These are phyloP conservation scores for Enteromius fasciolatus DNA, from an alignment of 2,797 vertebrate genomes.

Conservation along the genomic window DNA sequence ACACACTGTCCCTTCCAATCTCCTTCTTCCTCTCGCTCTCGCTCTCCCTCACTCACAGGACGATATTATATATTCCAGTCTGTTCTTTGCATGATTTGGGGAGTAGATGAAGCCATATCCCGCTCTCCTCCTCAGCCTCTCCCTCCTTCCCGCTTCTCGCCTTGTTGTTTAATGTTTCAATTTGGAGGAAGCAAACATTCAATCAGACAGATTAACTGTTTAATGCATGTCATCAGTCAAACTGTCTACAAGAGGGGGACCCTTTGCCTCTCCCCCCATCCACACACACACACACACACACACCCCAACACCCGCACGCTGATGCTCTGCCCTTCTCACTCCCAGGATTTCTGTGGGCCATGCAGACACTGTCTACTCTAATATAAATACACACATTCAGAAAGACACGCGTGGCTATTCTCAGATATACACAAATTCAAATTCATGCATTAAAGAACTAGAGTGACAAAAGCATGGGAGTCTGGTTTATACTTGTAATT, in stretches of 20 bases:
- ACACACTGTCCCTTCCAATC: conserved; percentile 80
- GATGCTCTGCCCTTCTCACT: conserved; percentile 76
- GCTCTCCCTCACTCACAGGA: conserved; percentile 76
- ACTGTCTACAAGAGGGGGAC: conserved; percentile 91
- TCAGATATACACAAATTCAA: conserved; percentile 39
- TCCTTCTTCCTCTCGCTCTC: conserved; percentile 72
- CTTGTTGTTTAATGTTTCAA: conserved; percentile 99
- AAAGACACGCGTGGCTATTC: conserved; percentile 50
- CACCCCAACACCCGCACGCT: conserved; percentile 26
- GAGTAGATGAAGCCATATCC: conserved; percentile 95
- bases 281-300: conserved; percentile 75
- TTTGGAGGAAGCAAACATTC: conserved; percentile 99
- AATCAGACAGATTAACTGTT: conserved; percentile 99
- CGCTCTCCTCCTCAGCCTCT: conserved; percentile 83
- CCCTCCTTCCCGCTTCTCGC: conserved; percentile 85
- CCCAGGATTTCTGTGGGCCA: conserved; percentile 59
- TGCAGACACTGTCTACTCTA: conserved; percentile 79
- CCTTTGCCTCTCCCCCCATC: conserved; percentile 71
- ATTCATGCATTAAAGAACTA: not conserved
- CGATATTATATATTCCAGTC: conserved; percentile 89
- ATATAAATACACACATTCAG: conserved; percentile 74
- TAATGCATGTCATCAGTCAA: conserved; percentile 99
- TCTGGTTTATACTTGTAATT: conserved; percentile 2
- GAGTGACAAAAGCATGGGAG: not conserved
- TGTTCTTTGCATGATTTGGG: conserved; percentile 90